A percentile compares a stretch with the other conserved stretches of the same genome.
Evolutionary conservation across 2,797 vertebrate species (phyloP).

Genomic region (Epinephelus malabaricus): DNA sequence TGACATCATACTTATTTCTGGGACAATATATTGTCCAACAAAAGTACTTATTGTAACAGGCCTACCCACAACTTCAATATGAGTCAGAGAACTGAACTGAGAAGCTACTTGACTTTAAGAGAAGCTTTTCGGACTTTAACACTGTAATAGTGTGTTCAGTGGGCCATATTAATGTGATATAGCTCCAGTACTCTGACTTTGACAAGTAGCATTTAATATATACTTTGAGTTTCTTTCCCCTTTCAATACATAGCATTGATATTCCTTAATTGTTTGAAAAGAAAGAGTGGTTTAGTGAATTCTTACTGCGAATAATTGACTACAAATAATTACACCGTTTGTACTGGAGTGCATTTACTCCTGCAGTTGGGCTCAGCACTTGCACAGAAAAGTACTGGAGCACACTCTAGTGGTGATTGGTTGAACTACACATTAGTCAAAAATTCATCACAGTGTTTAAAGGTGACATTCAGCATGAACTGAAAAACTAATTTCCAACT

Average conservation of each 20-base stretch:
- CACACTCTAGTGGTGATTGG: slow-evolving; percentile 49
- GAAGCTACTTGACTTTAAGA: too few species aligned
- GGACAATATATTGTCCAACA: too few species aligned
- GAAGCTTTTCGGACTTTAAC: too few species aligned
- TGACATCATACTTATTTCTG: too few species aligned
- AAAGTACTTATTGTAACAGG: too few species aligned
- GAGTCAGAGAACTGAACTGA: too few species aligned
- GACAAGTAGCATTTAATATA: too few species aligned
- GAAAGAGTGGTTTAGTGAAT: not conserved
- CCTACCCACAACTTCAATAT: too few species aligned
- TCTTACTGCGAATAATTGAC: not conserved
- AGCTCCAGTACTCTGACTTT: not conserved
- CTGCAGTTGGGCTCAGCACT: not conserved
- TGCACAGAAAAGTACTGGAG: not conserved
- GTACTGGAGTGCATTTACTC: not conserved
- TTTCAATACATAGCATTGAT: not conserved
- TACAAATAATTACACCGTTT: not conserved
- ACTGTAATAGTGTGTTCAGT: too few species aligned
- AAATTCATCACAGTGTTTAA: not conserved
- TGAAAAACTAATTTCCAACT: not conserved
- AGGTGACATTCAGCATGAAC: not conserved
- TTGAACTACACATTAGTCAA: not conserved
- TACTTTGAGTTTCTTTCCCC: not conserved
- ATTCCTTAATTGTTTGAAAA: not conserved
- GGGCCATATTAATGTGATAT: not conserved